A percentile compares a stretch with the other conserved stretches of the same genome.
phyloP scores from a whole-genome alignment of 2,888 invertebrate species.

The Coelinius sp. region DNA sequence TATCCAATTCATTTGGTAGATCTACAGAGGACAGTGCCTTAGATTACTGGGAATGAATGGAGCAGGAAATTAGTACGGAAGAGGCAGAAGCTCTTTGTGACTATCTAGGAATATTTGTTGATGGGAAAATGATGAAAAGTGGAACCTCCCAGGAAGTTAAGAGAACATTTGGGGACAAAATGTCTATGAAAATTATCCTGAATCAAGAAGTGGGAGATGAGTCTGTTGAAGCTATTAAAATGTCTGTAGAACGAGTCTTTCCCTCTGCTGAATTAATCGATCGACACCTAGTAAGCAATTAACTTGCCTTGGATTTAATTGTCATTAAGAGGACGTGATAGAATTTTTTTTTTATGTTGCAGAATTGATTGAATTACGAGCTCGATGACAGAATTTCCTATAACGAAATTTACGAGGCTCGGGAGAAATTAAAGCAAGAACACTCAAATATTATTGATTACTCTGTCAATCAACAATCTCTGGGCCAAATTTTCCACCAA shows the following conservation, averaged over 20 bases:
- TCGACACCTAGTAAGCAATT: constrained; percentile 36
- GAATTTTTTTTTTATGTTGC: neutral
- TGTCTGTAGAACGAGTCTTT: constrained; percentile 37
- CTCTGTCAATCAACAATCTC: constrained; percentile 46
- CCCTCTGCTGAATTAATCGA: constrained; percentile 43
- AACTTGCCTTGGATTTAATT: too few relatives aligned
- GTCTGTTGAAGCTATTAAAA: constrained; percentile 39
- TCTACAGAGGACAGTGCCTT: constrained; percentile 46
- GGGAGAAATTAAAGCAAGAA: constrained; percentile 42
- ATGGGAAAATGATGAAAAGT: constrained; percentile 44
- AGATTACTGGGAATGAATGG: constrained; percentile 49
- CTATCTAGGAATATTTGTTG: constrained; percentile 45
- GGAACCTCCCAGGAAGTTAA: constrained; percentile 46
- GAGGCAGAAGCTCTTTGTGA: constrained; percentile 50
- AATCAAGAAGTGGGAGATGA: constrained; percentile 23
- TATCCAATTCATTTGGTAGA: too few relatives aligned
- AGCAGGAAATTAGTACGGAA: constrained; percentile 44
- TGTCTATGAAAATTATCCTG: constrained; percentile 42
- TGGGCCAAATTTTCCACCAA: constrained; percentile 44
- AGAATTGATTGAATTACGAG: constrained; percentile 47
- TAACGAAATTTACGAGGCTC: constrained; percentile 30
- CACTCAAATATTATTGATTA: constrained; percentile 44
- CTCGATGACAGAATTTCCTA: constrained; percentile 40
- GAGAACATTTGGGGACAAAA: constrained; percentile 41
- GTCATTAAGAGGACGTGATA: too few relatives aligned